A percentile compares a stretch with the other conserved stretches of the same genome.
Evolutionary conservation across 2,113 vertebrate species (phyloP).

Genomic region (Calyptommatus sinebrachiatus): DNA sequence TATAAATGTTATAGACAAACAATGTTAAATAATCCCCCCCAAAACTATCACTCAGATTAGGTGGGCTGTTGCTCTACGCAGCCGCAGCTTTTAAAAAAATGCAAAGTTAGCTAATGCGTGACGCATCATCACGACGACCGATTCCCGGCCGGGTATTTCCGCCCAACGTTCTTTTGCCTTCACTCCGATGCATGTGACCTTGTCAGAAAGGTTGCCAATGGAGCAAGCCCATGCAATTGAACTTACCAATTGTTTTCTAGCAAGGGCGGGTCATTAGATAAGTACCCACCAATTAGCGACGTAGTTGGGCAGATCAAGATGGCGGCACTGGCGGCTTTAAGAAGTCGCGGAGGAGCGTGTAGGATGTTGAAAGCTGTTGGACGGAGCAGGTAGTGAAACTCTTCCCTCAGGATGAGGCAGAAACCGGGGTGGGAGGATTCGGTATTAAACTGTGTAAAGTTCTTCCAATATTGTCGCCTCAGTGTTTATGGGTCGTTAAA

Average conservation of each 20-base stretch:
- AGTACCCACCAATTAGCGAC: not conserved
- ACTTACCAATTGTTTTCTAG: not conserved
- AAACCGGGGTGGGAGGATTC: not conserved
- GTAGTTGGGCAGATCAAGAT: not conserved
- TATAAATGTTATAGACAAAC: too few species aligned
- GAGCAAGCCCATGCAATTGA: too few species aligned
- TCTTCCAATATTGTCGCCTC: not conserved
- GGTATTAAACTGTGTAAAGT: not conserved
- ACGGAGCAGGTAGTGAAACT: constrained; percentile 27
- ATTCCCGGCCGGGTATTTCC: not conserved
- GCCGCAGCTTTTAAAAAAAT: too few species aligned
- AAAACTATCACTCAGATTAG: too few species aligned
- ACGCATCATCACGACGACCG: too few species aligned
- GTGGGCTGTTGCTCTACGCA: too few species aligned
- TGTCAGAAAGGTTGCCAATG: not conserved
- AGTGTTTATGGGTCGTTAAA: not conserved
- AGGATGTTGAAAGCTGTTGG: not conserved
- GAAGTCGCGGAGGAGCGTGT: not conserved
- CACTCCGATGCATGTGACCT: not conserved
- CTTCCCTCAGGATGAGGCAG: accelerated
- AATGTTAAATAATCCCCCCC: too few species aligned
- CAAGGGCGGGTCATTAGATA: not conserved
- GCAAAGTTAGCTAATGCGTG: too few species aligned
- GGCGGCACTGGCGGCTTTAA: constrained; percentile 3
- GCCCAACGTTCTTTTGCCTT: not conserved